Evolutionary conservation across 2,888 invertebrate genomes (phyloP).

Genomic region (Daptonema setosum): DNA sequence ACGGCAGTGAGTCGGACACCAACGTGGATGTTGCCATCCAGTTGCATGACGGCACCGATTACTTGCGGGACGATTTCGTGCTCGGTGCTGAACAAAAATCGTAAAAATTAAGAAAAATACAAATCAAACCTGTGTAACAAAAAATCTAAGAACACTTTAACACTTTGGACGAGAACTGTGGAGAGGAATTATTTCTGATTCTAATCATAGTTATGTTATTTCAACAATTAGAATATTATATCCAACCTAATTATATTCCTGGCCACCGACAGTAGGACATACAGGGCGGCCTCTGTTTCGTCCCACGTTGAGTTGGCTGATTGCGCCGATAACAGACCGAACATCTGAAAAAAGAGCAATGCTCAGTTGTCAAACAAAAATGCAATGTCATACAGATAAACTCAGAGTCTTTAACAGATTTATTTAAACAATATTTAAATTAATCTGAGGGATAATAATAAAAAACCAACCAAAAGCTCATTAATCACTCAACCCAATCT

Average conservation of each 20-base stretch:
- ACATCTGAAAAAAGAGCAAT: constrained; percentile 28
- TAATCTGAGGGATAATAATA: too few species aligned
- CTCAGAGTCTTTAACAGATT: too few species aligned
- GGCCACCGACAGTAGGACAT: constrained; percentile 79
- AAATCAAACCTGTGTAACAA: too few species aligned
- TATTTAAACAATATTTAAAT: too few species aligned
- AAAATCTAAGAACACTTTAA: background rate
- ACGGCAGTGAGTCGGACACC: constrained; percentile 73
- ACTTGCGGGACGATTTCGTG: constrained; percentile 78
- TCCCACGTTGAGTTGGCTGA: constrained; percentile 57
- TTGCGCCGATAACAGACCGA: constrained; percentile 40
- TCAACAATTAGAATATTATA: constrained; percentile 1
- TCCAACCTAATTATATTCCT: constrained; percentile 80
- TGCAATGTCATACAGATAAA: too few species aligned
- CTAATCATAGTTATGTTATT: background rate
- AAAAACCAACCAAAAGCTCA: too few species aligned
- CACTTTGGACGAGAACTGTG: too few species aligned
- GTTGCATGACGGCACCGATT: constrained; percentile 62
- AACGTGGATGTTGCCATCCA: constrained; percentile 57
- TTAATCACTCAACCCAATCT: too few species aligned
- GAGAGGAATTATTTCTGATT: background rate
- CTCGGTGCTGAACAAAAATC: constrained; percentile 55
- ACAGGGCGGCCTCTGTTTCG: constrained; percentile 71
- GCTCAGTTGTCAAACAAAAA: constrained; percentile 32
- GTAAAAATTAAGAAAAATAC: too few species aligned